Base-by-base conservation (phyloP, 2,113 vertebrate species). In the Oryzias melastigma region DNA sequence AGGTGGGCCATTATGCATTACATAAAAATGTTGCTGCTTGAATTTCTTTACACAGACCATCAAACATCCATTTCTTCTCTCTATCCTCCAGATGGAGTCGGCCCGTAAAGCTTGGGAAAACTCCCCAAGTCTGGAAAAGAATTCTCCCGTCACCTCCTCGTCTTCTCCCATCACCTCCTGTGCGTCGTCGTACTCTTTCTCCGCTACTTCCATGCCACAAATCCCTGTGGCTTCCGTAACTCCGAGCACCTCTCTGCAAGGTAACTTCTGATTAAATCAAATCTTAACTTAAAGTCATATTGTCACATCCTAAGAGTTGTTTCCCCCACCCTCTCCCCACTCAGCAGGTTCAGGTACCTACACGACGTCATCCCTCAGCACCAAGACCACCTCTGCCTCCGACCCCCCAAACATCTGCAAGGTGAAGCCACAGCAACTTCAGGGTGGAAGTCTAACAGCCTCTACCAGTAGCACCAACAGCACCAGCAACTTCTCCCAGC, bases 31-130 rank as follows among this genome's bases (percentile, higher is more conserved):
- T 35, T 14, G 6, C 1, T 43, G 5, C 46, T 15, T 17, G 5
- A 52, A 42, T 5, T 2, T 48, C 5, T 18, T 17, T 1, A 0
- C 3, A 12, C 3, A 19, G 18, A 7, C 19, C 12, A 10, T 14
- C n/a, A n/a, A 54, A 1, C 20, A 4, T 8, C 16, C 14, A 0
- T 59, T 46, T 59, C 4, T 25, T 4, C 17, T 16, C 43, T 3
- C 5, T 47, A 20, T 64, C 5, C 7, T 3, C 19, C 78, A 99
- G 97, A 99, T 99, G 97, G 97, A 99, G 73, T 99, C 97, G 3
- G 97, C 97, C 14, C 94, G 97, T 14, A 99, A 99, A 82, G 97
- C 97, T 0, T 98, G 97, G 97, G 97, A 99, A 84, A 99, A 99
- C 89, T 99, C 97, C 7, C 97, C 96, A 1, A 98, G 91, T 60